Evolutionary conservation across 2,888 invertebrate genomes (phyloP), one percentile per base, ranked within the genome.

Genomic region (Lithophane ornitopus): DNA sequence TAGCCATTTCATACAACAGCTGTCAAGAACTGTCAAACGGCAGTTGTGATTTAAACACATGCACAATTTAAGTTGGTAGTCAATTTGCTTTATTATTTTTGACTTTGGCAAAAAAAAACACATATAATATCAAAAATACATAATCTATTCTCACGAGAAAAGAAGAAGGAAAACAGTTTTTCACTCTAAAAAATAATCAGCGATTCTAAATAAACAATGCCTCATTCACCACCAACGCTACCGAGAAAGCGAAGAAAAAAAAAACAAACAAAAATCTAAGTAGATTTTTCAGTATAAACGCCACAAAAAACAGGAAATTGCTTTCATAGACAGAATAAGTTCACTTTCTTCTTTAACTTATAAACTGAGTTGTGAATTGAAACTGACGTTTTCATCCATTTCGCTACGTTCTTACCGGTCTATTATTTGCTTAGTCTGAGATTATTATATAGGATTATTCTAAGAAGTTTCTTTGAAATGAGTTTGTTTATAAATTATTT

Each of bases 291-390:
- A 28, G 28, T 44, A 26, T 26, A 77, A 63, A 73, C 22, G 44
- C 71, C 44, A 68, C 65, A 70, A 68, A 71, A 41, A 75, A 70
- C 74, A 72, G 70, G 74, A 86, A 84, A 86, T 86, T 84, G 67
- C 67, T 78, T 80, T 68, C 46, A 78, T 70, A 70, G 70, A 76
- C 67, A 62, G 68, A 70, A 39, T 26, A 39, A 74, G 61, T 83
- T 72, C 39, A 54, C n/a, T 72, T 67, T 70, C 39, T 74, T 54
- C 54, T 54, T 12, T 49, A 67, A 71, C 62, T 71, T 54, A 69
- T 52, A 65, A 72, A 70, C 54, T 52, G 9, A 52, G 28, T 39
- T 19, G 44, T 49, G 41, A 65, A 85, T 85, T 76, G 75, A 62
- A 74, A 73, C 46, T 74, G 86, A 76, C 86, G 39, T 68, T 65